Evolutionary conservation across 2,888 invertebrate species (phyloP), one percentile per base, ranked within the genome.

Genomic region (Phyllotreta striolata): DNA sequence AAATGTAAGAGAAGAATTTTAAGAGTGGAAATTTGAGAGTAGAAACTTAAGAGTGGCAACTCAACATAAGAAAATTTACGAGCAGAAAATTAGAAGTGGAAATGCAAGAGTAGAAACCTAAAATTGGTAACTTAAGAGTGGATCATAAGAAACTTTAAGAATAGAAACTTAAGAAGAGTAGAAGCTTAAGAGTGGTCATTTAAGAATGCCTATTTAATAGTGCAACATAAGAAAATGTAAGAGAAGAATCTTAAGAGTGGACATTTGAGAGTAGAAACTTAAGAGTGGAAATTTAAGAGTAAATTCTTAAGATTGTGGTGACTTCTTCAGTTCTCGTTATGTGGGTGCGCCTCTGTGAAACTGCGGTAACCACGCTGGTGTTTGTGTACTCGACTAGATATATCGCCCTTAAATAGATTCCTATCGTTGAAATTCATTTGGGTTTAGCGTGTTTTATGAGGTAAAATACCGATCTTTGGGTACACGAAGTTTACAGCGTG

Each of bases 381-480:
- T 49, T 59, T 59, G 35, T 24, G 24, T 24, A 34, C 59, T 59
- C 41, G 8, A 13, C 59, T 40, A 51, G 59, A 59, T 59, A 59
- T 59, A 59, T 59, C 51, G 51, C 52, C 41, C 43, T 41, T 24
- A 24, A 43, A 59, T 59, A 59, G 59, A 59, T 59, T 59, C 59
- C 41, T 52, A 59, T 59, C 59, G 41, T 24, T 59, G 51, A 51
- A 59, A 59, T 51, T 59, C 59, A 59, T 59, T 59, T 59, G 51
- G 59, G 52, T 43, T 43, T 34, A 37, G 51, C 59, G 59, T 59
- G 59, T 51, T 59, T 59, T 59, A 59, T 59, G 59, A 51, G 43
- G 43, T 43, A 52, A 59, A 59, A 59, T 52, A 59, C 43, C 35
- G 40, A 59, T 59, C 59, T 59, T 59, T 51, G 52, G 51, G 59